Conservation (phyloP, 2,113 vertebrate species). For the Triplophysa tibetana region DNA sequence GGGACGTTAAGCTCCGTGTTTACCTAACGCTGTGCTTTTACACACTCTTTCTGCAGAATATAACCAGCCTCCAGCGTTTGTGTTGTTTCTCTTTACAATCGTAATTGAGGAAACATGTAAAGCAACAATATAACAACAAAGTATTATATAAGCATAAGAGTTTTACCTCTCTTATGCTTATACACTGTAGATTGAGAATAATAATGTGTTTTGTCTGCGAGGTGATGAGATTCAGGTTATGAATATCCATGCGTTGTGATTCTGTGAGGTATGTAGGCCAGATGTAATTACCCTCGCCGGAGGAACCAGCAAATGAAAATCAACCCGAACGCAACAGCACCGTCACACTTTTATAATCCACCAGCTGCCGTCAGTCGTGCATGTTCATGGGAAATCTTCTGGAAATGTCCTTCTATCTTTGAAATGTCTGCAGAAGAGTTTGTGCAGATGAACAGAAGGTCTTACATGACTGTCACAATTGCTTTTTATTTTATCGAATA, state of each 20-base stretch:
- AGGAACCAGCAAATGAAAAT: slow-evolving; percentile 55
- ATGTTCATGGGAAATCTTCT: slow-evolving; percentile 8
- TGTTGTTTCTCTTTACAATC: background rate
- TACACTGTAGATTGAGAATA: background rate
- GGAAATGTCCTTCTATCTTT: slow-evolving; percentile 1
- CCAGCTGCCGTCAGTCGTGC: slow-evolving; percentile 23
- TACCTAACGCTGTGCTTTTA: slow-evolving; percentile 4
- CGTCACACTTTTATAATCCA: slow-evolving; percentile 35
- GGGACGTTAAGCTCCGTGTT: slow-evolving; percentile 4
- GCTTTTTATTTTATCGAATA: too few species aligned
- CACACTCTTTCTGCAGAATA: background rate
- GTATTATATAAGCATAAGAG: too few species aligned
- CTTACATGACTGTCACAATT: background rate
- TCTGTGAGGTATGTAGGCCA: slow-evolving; percentile 59
- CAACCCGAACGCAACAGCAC: slow-evolving; percentile 48
- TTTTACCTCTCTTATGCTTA: too few species aligned
- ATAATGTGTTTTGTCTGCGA: background rate
- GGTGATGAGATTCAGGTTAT: slow-evolving; percentile 10
- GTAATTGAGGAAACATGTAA: too few species aligned
- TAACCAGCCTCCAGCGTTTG: background rate
- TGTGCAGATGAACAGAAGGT: background rate
- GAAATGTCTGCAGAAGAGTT: background rate
- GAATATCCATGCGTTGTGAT: slow-evolving; percentile 44
- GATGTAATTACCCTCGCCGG: slow-evolving; percentile 65
- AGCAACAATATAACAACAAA: too few species aligned